Evolutionary conservation across 2,888 invertebrate genomes (phyloP), one percentile per base, ranked within the genome.

Genomic region (Siphlonurus alternatus): DNA sequence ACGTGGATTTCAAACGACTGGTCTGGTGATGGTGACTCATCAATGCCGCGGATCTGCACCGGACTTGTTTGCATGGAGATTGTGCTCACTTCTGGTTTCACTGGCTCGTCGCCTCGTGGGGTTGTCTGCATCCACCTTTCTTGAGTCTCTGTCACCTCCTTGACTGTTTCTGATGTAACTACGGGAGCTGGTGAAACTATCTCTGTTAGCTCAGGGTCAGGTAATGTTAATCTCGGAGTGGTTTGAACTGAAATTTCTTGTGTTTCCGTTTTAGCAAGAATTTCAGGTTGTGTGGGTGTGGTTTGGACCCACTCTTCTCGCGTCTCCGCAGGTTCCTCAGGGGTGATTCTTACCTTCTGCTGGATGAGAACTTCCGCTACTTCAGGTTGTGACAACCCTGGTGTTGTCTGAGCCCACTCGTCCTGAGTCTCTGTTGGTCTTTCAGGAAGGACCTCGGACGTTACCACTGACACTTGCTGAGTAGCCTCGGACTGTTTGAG

Each of bases 51-150:
- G 10, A 78, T 75, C 19, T 79, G 73, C 67, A 83, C 79, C 1
- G 87, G 83, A 24, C 82, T 81, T 18, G 87, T 86, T 74, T 85
- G 78, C 63, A 81, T 77, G 53, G 79, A 67, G n/a, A n/a, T n/a
- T n/a, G n/a, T n/a, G 59, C 18, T 53, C 1, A n/a, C 18, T 23
- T 1, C 19, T 20, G 2, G n/a, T 23, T 54, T 51, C 25, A 61
- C 23, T 51, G 53, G 60, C 20, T 62, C 18, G 18, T 24, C 10
- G 2, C 23, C 7, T 3, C 56, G 23, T 23, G 81, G 81, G n/a
- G 81, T 80, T 10, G 82, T 82, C 73, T 82, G 82, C 62, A 79
- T 76, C 70, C 79, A 79, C 67, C 70, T 70, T 64, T 72, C 71
- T 22, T 65, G 63, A 56, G 71, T 70, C 59, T 62, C 25, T 38